Conservation (phyloP, 2,888 invertebrate species). For the Frankliniella intonsa region DNA sequence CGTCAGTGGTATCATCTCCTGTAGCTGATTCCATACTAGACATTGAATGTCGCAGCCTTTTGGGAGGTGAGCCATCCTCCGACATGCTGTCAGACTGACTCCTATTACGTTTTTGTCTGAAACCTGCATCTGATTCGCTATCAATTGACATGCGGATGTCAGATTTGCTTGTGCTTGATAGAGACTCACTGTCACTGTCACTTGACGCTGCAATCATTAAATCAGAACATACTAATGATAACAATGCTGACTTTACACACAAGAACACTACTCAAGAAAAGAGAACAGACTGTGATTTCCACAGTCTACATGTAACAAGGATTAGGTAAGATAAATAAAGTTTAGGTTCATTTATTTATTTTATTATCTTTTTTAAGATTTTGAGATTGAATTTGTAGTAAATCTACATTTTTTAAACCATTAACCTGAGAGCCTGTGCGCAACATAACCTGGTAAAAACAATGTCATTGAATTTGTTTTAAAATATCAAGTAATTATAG, state of each 20-base stretch:
- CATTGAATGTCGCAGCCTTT: not conserved
- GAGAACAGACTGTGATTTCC: too few species aligned
- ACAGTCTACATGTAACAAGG: too few species aligned
- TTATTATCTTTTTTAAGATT: too few species aligned
- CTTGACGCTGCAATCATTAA: not conserved
- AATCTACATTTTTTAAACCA: too few species aligned
- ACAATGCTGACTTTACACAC: too few species aligned
- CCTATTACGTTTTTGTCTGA: not conserved
- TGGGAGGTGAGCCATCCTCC: not conserved
- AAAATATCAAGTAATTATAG: not conserved
- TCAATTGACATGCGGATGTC: not conserved
- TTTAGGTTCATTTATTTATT: too few species aligned
- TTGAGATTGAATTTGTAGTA: too few species aligned
- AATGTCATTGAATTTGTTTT: not conserved
- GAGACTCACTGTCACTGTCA: conserved; percentile 1
- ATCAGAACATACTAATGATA: too few species aligned
- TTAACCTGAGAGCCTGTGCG: too few species aligned
- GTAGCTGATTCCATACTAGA: conserved; percentile 11
- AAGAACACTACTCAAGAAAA: too few species aligned
- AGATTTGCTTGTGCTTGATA: conserved; percentile 3
- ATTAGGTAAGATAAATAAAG: too few species aligned
- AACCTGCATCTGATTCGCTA: not conserved
- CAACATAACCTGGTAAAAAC: not conserved
- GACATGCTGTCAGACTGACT: not conserved
- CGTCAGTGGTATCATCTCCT: conserved; percentile 2